phyloP scores from a whole-genome alignment of 2,888 invertebrate genomes.

The Lepidocyrtoides sp. region DNA sequence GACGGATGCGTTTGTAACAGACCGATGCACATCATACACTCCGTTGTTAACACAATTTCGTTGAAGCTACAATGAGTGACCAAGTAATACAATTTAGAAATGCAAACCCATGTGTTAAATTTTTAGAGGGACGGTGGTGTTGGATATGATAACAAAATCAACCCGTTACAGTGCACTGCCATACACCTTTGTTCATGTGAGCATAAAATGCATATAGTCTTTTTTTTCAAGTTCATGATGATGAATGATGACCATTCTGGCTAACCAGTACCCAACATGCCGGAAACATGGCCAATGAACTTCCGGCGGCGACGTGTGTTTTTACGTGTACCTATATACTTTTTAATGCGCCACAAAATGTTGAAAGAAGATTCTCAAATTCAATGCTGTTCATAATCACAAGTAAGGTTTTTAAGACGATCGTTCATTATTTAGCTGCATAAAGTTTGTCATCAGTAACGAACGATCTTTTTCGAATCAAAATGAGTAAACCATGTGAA shows the following conservation, averaged over 20 bases:
- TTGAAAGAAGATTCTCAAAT: too few species aligned
- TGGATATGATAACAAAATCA: too few species aligned
- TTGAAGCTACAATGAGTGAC: not conserved
- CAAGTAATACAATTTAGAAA: conserved; percentile 9
- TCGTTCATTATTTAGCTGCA: too few species aligned
- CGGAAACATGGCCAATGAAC: conserved; percentile 85
- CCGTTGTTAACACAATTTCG: not conserved
- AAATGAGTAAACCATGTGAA: too few species aligned
- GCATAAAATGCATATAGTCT: conserved; percentile 12
- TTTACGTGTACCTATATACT: not conserved
- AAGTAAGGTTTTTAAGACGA: too few species aligned
- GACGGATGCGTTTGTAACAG: not conserved
- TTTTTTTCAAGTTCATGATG: conserved; percentile 74
- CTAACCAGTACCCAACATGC: conserved; percentile 13
- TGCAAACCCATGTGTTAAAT: not conserved
- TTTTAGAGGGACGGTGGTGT: not conserved
- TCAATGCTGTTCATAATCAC: too few species aligned
- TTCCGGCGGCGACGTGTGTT: conserved; percentile 80
- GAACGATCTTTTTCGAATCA: too few species aligned
- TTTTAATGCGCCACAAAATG: too few species aligned
- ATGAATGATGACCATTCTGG: not conserved
- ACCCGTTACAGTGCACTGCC: not conserved
- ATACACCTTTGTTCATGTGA: conserved; percentile 22
- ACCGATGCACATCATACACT: not conserved
- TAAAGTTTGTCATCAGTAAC: too few species aligned